Evolutionary conservation across 2,888 invertebrate genomes (phyloP).

Genomic region (Tetranychus truncatus): DNA sequence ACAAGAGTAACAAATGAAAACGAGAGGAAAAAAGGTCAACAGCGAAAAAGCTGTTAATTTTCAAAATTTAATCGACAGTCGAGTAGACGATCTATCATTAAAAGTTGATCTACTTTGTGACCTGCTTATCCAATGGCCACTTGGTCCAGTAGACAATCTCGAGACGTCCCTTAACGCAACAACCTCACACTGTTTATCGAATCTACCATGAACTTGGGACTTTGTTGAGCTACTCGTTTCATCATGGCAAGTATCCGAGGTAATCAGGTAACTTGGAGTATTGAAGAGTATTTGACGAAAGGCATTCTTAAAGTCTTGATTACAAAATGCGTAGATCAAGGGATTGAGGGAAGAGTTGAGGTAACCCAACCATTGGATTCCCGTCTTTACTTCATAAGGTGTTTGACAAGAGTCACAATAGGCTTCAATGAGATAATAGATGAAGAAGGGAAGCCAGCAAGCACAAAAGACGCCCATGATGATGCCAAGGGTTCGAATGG

Average conservation of each 20-base stretch:
- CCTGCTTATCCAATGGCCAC: constrained; percentile 18
- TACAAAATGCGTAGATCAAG: constrained; percentile 71
- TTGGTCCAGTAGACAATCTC: neutral
- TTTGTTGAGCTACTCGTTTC: constrained; percentile 15
- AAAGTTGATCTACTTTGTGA: constrained; percentile 22
- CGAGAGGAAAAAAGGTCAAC: no score
- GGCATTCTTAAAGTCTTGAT: constrained; percentile 82
- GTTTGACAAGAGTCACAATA: constrained; percentile 65
- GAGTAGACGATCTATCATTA: neutral
- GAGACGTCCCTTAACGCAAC: neutral
- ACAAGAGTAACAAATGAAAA: no score
- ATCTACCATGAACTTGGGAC: neutral
- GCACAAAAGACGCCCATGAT: constrained; percentile 91
- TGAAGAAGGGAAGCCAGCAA: constrained; percentile 93
- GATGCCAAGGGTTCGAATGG: constrained; percentile 84
- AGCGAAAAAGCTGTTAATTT: no score
- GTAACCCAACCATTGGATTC: constrained; percentile 33
- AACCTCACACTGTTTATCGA: neutral
- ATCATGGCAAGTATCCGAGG: constrained; percentile 17
- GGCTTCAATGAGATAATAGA: constrained; percentile 72
- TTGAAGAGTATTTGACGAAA: constrained; percentile 78
- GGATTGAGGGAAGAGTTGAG: constrained; percentile 45
- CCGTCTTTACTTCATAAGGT: constrained; percentile 45
- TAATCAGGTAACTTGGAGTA: constrained; percentile 18
- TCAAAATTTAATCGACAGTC: neutral